These are phyloP conservation scores for Fragum sueziense DNA, from an alignment of 2,888 invertebrate species.

Conservation along the genomic window DNA sequence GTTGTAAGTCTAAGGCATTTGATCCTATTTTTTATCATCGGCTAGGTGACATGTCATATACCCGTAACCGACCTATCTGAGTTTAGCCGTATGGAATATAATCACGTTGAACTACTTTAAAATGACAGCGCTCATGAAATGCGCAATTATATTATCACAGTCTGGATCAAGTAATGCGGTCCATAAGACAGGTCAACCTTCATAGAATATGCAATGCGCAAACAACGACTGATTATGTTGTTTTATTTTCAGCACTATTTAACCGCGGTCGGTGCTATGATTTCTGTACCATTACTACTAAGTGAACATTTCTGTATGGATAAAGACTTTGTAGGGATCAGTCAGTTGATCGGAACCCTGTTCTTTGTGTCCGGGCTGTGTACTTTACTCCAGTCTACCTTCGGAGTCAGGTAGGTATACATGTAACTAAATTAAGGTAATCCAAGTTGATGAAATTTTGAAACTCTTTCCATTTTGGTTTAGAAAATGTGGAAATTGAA, in stretches of 20 bases:
- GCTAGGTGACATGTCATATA: too few species aligned
- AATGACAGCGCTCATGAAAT: too few species aligned
- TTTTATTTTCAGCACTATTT: slow-evolving; percentile 76
- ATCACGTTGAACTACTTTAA: too few species aligned
- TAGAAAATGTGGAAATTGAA: slow-evolving; percentile 4
- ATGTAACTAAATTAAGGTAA: background rate
- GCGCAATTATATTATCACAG: too few species aligned
- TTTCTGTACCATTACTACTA: slow-evolving; percentile 91
- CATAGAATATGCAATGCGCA: too few species aligned
- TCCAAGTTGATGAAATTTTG: background rate
- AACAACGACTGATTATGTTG: too few species aligned
- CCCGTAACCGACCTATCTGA: too few species aligned
- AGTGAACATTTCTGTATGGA: slow-evolving; percentile 89
- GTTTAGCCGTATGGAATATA: too few species aligned
- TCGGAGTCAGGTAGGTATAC: slow-evolving; percentile 77
- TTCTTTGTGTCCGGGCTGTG: slow-evolving; percentile 81
- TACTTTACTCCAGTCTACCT: slow-evolving; percentile 79
- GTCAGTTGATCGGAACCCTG: slow-evolving; percentile 79
- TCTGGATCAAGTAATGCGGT: too few species aligned
- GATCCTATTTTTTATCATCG: too few species aligned
- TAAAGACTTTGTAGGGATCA: slow-evolving; percentile 73
- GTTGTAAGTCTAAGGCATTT: too few species aligned
- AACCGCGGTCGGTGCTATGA: slow-evolving; percentile 91
- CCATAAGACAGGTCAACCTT: too few species aligned
- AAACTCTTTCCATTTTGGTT: background rate